Evolutionary conservation across 2,113 vertebrate genomes (phyloP).

Genomic region (Copsychus sechellarum): DNA sequence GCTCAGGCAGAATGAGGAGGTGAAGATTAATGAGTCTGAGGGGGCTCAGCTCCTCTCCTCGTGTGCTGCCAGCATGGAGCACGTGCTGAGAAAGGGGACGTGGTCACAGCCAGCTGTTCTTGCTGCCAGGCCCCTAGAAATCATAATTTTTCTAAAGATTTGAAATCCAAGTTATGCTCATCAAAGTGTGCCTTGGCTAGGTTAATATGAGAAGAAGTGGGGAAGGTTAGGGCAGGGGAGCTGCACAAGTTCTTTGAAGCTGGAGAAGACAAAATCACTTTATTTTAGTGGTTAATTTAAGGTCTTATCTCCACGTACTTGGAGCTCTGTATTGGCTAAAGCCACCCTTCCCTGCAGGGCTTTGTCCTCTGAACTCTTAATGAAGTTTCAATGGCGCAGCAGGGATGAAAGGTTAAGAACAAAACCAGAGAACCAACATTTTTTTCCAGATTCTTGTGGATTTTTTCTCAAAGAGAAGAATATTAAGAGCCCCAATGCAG

Average conservation of each 20-base stretch:
- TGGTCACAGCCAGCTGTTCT: background rate
- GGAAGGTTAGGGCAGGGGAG: background rate
- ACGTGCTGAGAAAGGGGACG: background rate
- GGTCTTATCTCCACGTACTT: background rate
- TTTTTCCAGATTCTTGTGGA: background rate
- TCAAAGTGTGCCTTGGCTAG: background rate
- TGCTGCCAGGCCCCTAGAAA: background rate
- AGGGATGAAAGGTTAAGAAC: background rate
- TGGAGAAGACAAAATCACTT: background rate
- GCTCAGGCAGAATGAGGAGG: background rate
- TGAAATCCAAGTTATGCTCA: background rate
- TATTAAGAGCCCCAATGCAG: background rate
- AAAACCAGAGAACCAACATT: background rate
- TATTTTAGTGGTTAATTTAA: background rate
- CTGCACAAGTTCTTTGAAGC: background rate
- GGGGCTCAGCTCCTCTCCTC: background rate
- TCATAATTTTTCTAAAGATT: background rate
- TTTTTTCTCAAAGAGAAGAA: slow-evolving; percentile 7
- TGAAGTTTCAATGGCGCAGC: background rate
- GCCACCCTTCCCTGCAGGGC: background rate
- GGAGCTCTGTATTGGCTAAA: background rate
- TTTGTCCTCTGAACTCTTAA: background rate
- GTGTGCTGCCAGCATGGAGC: background rate
- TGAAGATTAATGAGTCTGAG: background rate
- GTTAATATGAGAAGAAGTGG: background rate